Evolutionary conservation across 2,797 vertebrate genomes (phyloP), one percentile per base, ranked within the genome.

Genomic region (Pangasius macronema): DNA sequence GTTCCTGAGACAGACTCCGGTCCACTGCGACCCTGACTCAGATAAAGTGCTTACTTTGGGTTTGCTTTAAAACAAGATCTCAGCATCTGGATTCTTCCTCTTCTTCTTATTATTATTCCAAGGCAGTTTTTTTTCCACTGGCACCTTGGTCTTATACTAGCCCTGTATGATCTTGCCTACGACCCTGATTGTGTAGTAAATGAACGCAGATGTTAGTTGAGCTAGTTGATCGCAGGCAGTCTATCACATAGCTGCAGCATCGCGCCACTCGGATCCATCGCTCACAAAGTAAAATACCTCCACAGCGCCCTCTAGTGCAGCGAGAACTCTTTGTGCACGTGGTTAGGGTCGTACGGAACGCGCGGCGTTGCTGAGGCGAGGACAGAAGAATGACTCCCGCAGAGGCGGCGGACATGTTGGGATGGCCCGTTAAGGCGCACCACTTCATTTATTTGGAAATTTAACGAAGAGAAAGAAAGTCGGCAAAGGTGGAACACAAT

Each of bases 401-500:
- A n/a, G 86, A 75, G 86, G 89, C 49, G 89, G 95, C 95, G 95
- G 96, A 96, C 96, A 96, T 96, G 96, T 96, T 96, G 94, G 92
- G 87, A 93, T 92, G 91, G 94, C 90, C 94, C 91, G 93, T 91
- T 90, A 93, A 83, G 85, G 91, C 90, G 92, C 93, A 95, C 94
- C 92, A 92, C 86, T 83, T 84, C 87, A 90, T 70, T 86, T 86
- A 61, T 92, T 87, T 89, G 73, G 88, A 90, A 87, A 91, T 91
- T 90, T 90, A 91, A 89, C 89, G 77, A 86, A 65, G 46, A 85
- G 30, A 90, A 91, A 76, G 63, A 46, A 87, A 88, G 24, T 57
- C 88, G 65, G 63, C 85, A 82, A 90, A 87, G 85, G 63, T 59
- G 90, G 90, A 93, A 91, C 92, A 94, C 86, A 92, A 96, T 96